Base-by-base conservation (phyloP, 2,888 invertebrate genomes). In the Pterostichus madidus region DNA sequence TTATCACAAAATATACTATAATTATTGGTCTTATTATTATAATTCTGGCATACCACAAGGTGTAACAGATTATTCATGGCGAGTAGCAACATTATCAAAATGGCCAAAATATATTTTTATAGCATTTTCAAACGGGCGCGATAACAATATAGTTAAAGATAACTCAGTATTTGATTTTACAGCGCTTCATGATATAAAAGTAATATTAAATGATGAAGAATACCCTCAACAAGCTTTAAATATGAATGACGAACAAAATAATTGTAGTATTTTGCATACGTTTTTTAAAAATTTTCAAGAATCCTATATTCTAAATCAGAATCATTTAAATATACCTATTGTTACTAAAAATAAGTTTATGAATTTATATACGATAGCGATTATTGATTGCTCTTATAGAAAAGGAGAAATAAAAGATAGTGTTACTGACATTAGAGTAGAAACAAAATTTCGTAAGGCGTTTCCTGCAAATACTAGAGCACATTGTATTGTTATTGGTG, bases 161-260 rank as follows among this genome's bases (percentile, higher is more conserved):
- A 56, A 56, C 24, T 17, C 56, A 56, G 17, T 13, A 17, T 56
- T 56, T 56, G 56, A 56, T 17, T 56, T 56, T 17, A 17, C 3
- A 17, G 17, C 11, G 5, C 8, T 56, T 8, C 5, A 56, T 13
- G 13, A 56, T 56, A 17, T 56, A 56, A 56, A 56, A 56, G 15
- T 56, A 56, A 17, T 56, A 13, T 17, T 56, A 17, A 17, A 56
- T 17, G 56, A 56, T 39, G 39, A 39, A 39, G 39, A 39, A 39
- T 39, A 39, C 39, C 39, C 5, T 39, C 39, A 39, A 39, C 39
- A 39, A 39, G 39, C 39, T 39, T 39, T 39, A 39, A 39, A 39
- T 39, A 39, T 39, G 39, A 39, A 39, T 39, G 39, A 39, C 39
- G 39, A 39, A 39, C 39, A 8, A 39, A 39, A 39, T 39, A 39